Percentiles rank a stretch among this genome's conserved stretches.
Evolutionary conservation across 1,140 invertebrate species (phyloP).

Genomic region (Scaptomyza hsui): DNA sequence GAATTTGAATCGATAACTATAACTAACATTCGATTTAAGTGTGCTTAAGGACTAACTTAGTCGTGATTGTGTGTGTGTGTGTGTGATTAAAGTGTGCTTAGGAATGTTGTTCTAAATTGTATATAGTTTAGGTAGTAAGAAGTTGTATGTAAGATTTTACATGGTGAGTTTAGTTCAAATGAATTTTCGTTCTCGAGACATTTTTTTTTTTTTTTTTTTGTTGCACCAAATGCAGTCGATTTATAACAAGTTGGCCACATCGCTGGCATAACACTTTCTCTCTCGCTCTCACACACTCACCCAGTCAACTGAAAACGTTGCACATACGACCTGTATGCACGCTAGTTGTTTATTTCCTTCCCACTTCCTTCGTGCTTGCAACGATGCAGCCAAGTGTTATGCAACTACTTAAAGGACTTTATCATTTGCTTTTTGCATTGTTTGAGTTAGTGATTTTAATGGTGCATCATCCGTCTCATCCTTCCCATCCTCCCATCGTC

Average conservation of each 20-base stretch:
- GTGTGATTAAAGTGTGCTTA: constrained; percentile 14
- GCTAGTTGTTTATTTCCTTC: constrained; percentile 65
- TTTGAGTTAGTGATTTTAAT: constrained; percentile 68
- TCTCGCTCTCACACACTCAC: constrained; percentile 23
- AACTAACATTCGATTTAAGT: constrained; percentile 47
- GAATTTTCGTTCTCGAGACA: constrained; percentile 37
- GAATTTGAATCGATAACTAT: constrained; percentile 49
- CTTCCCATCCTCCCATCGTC: not conserved
- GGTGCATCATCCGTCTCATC: constrained; percentile 28
- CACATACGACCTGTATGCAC: constrained; percentile 78
- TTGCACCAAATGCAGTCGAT: constrained; percentile 54
- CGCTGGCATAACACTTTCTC: constrained; percentile 25
- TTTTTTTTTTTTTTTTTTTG: not conserved
- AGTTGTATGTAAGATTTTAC: constrained; percentile 36
- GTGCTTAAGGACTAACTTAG: constrained; percentile 46
- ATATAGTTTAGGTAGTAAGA: constrained; percentile 18
- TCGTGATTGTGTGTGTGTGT: constrained; percentile 21
- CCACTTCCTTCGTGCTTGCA: constrained; percentile 1
- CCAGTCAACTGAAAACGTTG: constrained; percentile 73
- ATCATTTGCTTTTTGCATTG: constrained; percentile 67
- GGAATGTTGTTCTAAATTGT: constrained; percentile 18
- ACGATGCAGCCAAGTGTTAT: constrained; percentile 80
- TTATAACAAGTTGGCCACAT: constrained; percentile 69
- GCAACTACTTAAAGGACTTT: constrained; percentile 81
- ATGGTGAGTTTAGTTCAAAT: constrained; percentile 56